Conservation (phyloP, 2,888 invertebrate genomes). For the Drosophila crucigera region DNA sequence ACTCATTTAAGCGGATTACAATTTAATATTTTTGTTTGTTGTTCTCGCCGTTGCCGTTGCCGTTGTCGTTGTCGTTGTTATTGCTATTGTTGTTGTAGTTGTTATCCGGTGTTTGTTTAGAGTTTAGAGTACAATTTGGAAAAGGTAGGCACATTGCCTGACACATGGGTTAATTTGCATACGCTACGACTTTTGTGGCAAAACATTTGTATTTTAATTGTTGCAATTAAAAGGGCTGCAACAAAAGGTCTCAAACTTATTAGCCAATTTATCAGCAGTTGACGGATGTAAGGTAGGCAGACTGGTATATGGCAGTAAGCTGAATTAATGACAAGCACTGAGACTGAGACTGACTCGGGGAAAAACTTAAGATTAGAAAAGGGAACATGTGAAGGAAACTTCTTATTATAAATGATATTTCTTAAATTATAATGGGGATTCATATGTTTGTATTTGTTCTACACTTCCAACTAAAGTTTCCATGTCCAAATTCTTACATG, state of each 20-base stretch:
- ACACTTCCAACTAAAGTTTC: background rate
- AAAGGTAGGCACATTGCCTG: slow-evolving; percentile 51
- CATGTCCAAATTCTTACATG: background rate
- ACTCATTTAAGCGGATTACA: slow-evolving; percentile 84
- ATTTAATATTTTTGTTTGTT: slow-evolving; percentile 81
- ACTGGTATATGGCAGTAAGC: background rate
- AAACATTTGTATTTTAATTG: slow-evolving; percentile 77
- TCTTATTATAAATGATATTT: background rate
- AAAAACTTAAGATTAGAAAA: background rate
- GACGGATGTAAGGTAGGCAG: slow-evolving; percentile 19
- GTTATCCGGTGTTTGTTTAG: slow-evolving; percentile 64
- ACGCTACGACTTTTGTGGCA: slow-evolving; percentile 65
- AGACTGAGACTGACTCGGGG: background rate
- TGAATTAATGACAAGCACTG: background rate
- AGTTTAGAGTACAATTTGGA: slow-evolving; percentile 49
- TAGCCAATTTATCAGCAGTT: slow-evolving; percentile 49
- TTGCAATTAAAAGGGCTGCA: slow-evolving; percentile 63
- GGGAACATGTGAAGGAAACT: background rate
- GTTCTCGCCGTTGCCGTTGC: slow-evolving; percentile 55
- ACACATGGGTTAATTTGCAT: slow-evolving; percentile 75
- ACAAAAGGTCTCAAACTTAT: slow-evolving; percentile 36
- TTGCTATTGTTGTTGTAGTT: slow-evolving; percentile 53
- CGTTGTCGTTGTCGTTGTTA: slow-evolving; percentile 49
- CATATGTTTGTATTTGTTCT: background rate
- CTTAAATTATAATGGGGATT: no score